Evolutionary conservation across 2,888 invertebrate genomes (phyloP).

Genomic region (Philopedon plagiatum): DNA sequence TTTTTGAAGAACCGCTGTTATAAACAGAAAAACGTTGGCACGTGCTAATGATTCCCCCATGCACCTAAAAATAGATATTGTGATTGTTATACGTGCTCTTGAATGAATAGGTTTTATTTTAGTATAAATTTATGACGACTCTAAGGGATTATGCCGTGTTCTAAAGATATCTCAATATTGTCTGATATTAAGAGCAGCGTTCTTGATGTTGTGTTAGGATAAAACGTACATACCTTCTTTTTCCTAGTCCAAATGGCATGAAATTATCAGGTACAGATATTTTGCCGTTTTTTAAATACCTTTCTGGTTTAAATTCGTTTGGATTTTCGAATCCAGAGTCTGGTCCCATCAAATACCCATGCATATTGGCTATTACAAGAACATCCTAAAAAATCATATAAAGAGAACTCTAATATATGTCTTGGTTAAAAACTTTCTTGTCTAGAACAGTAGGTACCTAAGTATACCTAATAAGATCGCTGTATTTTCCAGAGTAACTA

Average conservation of each 20-base stretch:
- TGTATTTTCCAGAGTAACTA: no score
- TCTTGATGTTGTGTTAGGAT: no score
- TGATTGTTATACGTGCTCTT: no score
- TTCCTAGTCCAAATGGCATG: constrained; percentile 75
- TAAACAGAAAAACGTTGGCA: constrained; percentile 85
- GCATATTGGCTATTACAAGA: constrained; percentile 84
- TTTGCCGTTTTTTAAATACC: constrained; percentile 77
- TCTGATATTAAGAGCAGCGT: no score
- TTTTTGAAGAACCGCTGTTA: constrained; percentile 80
- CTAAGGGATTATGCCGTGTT: no score
- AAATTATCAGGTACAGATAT: constrained; percentile 77
- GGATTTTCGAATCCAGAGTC: constrained; percentile 78
- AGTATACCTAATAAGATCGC: no score
- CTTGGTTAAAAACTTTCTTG: no score
- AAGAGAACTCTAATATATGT: no score
- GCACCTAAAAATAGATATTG: constrained; percentile 72
- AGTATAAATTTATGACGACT: no score
- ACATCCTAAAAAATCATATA: constrained; percentile 80
- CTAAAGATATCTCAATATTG: no score
- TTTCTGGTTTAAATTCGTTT: constrained; percentile 80
- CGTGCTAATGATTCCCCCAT: constrained; percentile 86
- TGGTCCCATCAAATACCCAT: constrained; percentile 79
- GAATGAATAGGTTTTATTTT: no score
- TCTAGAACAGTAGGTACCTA: no score
- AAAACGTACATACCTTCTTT: constrained; percentile 35